Conservation (phyloP, 2,113 vertebrate genomes). For the Ictalurus furcatus region DNA sequence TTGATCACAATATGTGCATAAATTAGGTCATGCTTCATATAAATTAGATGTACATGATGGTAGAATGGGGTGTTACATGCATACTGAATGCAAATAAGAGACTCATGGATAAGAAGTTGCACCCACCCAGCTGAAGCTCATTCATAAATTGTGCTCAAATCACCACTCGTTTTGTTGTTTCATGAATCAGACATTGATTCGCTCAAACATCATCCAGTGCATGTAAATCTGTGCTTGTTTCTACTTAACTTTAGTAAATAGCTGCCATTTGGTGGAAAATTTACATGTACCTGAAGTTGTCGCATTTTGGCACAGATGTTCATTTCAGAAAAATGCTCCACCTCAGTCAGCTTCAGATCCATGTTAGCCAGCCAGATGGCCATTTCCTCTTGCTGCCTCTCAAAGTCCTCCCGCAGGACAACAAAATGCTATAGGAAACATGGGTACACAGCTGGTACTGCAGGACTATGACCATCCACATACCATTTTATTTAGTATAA, state of each 20-base stretch:
- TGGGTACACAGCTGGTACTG: slow-evolving; percentile 12
- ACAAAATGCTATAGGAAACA: slow-evolving; percentile 64
- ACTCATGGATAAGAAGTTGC: neutral
- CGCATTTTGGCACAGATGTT: slow-evolving; percentile 71
- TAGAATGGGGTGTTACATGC: neutral
- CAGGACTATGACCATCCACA: slow-evolving; percentile 19
- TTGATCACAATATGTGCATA: neutral
- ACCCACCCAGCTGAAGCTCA: neutral
- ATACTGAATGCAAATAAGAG: neutral
- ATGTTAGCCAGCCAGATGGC: slow-evolving; percentile 73
- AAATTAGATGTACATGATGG: neutral
- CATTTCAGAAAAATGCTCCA: slow-evolving; percentile 70
- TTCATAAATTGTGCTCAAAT: neutral
- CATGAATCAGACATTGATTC: neutral
- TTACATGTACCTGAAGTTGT: slow-evolving; percentile 69
- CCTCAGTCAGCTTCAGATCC: slow-evolving; percentile 67
- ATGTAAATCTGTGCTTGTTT: neutral
- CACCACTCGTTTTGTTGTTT: neutral
- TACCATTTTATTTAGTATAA: slow-evolving; percentile 17
- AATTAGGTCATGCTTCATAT: neutral
- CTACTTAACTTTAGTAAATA: neutral
- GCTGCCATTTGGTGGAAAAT: neutral
- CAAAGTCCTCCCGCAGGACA: slow-evolving; percentile 75
- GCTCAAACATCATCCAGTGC: neutral
- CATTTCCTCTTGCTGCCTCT: slow-evolving; percentile 72